Conservation (phyloP, 2,113 vertebrate species). For the Perognathus longimembris region DNA sequence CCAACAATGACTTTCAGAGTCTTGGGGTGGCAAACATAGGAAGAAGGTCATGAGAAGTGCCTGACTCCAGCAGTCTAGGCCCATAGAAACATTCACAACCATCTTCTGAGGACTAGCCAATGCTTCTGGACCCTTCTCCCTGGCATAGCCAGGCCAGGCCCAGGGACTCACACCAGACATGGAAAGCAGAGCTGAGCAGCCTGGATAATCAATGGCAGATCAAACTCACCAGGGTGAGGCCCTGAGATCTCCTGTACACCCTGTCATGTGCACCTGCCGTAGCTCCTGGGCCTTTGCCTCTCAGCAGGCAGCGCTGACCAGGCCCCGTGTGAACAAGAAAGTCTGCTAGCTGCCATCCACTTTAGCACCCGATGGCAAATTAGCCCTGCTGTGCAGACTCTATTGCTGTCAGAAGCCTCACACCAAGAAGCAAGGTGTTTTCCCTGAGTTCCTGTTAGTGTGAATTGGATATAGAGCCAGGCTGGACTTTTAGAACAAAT, state of each 20-base stretch:
- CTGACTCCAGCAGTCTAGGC: rapidly evolving
- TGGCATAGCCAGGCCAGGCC: neutral
- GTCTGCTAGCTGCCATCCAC: neutral
- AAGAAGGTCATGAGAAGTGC: neutral
- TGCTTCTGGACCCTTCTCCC: neutral
- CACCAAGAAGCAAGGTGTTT: neutral
- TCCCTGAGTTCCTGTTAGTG: neutral
- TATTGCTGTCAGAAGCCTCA: neutral
- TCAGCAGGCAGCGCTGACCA: too few relatives aligned
- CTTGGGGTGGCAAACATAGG: neutral
- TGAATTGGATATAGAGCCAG: neutral
- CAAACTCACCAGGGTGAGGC: neutral
- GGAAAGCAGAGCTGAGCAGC: neutral
- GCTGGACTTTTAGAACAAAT: neutral
- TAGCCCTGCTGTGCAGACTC: neutral
- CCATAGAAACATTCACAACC: neutral
- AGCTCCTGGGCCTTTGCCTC: neutral
- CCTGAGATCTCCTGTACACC: neutral
- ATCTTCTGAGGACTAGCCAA: too few relatives aligned
- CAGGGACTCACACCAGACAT: neutral
- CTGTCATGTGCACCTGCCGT: rapidly evolving
- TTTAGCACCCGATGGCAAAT: neutral
- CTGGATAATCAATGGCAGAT: too few relatives aligned
- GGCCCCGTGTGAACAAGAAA: neutral
- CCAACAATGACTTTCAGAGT: neutral